Evolutionary conservation across 2,797 vertebrate species (phyloP).

Genomic region (Dipus sagitta): DNA sequence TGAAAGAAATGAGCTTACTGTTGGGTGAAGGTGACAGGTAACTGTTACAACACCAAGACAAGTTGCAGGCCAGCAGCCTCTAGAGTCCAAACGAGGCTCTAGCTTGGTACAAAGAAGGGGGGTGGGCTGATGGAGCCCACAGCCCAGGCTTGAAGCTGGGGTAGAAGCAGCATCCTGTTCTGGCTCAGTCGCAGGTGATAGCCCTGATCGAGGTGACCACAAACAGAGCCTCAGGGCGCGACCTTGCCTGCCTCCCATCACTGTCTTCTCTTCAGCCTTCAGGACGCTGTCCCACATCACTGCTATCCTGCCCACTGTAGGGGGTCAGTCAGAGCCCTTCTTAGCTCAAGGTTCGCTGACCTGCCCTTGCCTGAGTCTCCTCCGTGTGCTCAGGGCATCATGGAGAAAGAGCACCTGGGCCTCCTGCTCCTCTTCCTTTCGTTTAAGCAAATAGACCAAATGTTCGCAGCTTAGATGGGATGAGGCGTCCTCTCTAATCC

Average conservation of each 20-base stretch:
- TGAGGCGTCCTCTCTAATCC: slow-evolving; percentile 66
- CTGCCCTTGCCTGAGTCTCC: background rate
- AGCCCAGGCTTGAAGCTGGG: background rate
- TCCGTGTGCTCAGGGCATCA: background rate
- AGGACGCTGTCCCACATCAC: background rate
- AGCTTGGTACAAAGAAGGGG: background rate
- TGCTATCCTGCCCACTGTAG: background rate
- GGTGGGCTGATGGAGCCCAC: too few relatives aligned
- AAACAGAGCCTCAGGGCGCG: background rate
- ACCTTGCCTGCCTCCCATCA: background rate
- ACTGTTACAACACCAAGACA: background rate
- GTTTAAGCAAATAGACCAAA: slow-evolving; percentile 58
- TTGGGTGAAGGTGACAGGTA: background rate
- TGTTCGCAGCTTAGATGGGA: slow-evolving; percentile 54
- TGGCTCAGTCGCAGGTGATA: background rate
- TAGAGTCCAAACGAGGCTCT: background rate
- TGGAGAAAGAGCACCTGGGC: background rate
- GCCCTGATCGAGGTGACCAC: too few relatives aligned
- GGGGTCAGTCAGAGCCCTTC: background rate
- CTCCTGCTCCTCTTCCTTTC: slow-evolving; percentile 39
- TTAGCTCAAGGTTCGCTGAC: background rate
- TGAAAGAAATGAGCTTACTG: background rate
- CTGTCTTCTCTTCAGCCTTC: too few relatives aligned
- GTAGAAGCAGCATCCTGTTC: background rate
- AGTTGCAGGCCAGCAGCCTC: background rate